A percentile compares a stretch with the other conserved stretches of the same genome.
Evolutionary conservation across 2,113 vertebrate genomes (phyloP).

Genomic region (Alexandromys fortis): DNA sequence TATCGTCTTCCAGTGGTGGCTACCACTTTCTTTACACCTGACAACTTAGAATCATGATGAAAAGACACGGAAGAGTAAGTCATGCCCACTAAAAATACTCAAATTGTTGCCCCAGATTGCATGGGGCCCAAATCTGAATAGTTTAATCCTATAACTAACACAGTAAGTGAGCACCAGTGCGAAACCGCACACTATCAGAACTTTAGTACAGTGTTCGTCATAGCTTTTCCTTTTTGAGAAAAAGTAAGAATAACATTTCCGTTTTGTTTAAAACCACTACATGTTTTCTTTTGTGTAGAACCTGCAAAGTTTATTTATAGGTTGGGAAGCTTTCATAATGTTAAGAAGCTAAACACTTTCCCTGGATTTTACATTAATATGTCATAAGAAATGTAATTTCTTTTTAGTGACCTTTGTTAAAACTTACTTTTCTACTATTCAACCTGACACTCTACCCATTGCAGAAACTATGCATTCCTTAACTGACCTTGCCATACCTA

Average conservation of each 20-base stretch:
- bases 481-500: neutral
- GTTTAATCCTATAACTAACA: neutral
- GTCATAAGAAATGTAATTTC: neutral
- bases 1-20: neutral
- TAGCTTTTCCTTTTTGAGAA: neutral
- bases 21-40: neutral
- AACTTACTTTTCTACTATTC: constrained; percentile 35
- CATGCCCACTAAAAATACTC: neutral
- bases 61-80: neutral
- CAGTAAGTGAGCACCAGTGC: neutral
- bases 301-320: neutral
- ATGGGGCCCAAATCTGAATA: neutral
- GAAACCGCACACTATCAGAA: neutral
- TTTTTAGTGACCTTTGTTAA: neutral
- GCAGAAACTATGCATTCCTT: neutral
- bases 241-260: neutral
- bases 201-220: neutral
- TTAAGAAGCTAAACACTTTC: constrained; percentile 30
- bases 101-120: neutral
- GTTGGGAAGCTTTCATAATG: constrained; percentile 4
- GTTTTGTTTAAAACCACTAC: neutral
- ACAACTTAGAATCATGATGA: neutral
- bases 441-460: neutral
- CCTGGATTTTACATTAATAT: neutral
- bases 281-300: neutral